Base-by-base conservation (phyloP, 2,113 vertebrate species). In the Vimba vimba region DNA sequence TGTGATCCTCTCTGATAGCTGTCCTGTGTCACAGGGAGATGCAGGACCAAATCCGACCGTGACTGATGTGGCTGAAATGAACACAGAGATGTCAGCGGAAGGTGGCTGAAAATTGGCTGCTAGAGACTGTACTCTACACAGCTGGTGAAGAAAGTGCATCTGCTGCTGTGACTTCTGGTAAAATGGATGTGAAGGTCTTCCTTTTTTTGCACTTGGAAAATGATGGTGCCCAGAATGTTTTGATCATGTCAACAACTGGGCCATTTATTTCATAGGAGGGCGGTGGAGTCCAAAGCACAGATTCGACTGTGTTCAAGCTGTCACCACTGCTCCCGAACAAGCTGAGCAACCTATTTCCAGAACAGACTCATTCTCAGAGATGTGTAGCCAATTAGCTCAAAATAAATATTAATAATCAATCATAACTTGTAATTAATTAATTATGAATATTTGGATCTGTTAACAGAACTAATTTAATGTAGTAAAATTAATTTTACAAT, bases 231-330 rank as follows among this genome's bases (percentile, higher is more conserved):
- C 2, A 45, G 62, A 82, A 82, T 82, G 45, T 82, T 82, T 82
- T 82, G 79, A 82, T 82, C 79, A 82, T 69, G 45, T 69, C 79
- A 81, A 81, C 60, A 81, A 69, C 79, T 69, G 62, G 19, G 25
- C 43, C 27, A 50, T 82, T 82, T 69, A 69, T 27, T 69, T 69
- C 62, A 52, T 6, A 27, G 19, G 79, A 36, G 45, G 27, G 45
- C 3, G 11, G 79, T 5, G 23, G 39, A 80, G 59, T 68, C 60
- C 45, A 30, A 27, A 81, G 79, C 39, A 66, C 5, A 79, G 7
- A 30, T 33, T 27, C 30, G 60, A 19, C 2, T 9, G 60, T 50
- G 45, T n/a, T 43, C 43, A 68, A 68, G 9, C 11, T 47, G 21
- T 60, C 52, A 13, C 33, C 11, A 25, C 19, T 17, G 1, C 4